phyloP scores from a whole-genome alignment of 2,888 invertebrate species.

The Heliconius ismenius region DNA sequence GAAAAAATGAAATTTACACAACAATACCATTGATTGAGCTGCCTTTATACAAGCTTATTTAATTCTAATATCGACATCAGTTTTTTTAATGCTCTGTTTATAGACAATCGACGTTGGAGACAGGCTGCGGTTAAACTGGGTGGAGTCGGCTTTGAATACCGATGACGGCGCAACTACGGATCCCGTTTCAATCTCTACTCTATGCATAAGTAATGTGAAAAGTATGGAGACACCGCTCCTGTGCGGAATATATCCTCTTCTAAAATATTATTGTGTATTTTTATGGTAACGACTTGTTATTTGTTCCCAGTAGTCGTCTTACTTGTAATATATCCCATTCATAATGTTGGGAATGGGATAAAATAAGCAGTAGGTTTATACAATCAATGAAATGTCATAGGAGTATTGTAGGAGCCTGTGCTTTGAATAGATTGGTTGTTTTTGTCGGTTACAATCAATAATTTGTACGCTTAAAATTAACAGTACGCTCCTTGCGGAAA shows the following conservation, averaged over 20 bases:
- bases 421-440: neutral
- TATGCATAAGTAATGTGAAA: conserved; percentile 81
- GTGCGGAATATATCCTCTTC: conserved; percentile 68
- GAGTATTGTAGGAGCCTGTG: neutral
- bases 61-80: conserved; percentile 45
- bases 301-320: conserved; percentile 47
- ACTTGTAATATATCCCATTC: conserved; percentile 36
- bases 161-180: conserved; percentile 73
- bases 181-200: conserved; percentile 80
- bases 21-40: too few relatives aligned
- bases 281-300: conserved; percentile 73
- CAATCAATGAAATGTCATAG: neutral
- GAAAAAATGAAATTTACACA: too few relatives aligned
- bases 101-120: conserved; percentile 69
- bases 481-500: too few relatives aligned
- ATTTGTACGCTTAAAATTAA: too few relatives aligned
- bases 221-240: conserved; percentile 74
- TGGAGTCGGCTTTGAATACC: conserved; percentile 72
- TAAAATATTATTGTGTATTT: conserved; percentile 77
- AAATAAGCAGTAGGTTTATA: neutral
- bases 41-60: conserved; percentile 26
- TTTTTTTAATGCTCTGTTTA: conserved; percentile 64
- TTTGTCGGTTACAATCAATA: neutral
- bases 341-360: neutral
- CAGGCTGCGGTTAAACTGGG: conserved; percentile 70